Percentiles rank a stretch among this genome's conserved stretches.
Conservation (phyloP, 2,113 vertebrate genomes). For the Corythoichthys haematopterus region DNA sequence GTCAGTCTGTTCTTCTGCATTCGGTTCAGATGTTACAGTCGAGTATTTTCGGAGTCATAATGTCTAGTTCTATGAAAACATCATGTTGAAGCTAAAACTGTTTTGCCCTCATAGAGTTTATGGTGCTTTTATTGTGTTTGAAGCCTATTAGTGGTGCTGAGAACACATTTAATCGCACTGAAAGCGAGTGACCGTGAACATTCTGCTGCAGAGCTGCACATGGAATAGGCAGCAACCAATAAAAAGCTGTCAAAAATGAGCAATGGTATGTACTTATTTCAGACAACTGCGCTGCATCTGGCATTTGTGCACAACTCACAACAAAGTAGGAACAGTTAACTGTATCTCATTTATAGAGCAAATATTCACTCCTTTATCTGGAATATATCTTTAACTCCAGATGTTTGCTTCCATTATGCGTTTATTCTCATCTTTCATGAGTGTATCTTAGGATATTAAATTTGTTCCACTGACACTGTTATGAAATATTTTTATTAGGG, state of each 20-base stretch:
- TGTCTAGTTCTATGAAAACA: conserved; percentile 17
- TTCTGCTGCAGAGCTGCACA: conserved; percentile 7
- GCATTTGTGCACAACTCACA: background rate
- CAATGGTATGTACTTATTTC: background rate
- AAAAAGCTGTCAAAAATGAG: background rate
- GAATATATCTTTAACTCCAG: background rate
- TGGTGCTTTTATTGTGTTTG: conserved; percentile 10
- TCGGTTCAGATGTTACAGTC: conserved; percentile 5
- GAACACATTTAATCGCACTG: conserved; percentile 4
- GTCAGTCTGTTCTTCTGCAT: background rate
- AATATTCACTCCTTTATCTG: background rate
- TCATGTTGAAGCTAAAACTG: background rate
- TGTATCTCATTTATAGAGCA: conserved; percentile 3
- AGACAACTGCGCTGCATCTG: background rate
- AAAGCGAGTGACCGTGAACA: background rate
- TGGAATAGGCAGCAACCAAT: background rate
- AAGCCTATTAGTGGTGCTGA: background rate
- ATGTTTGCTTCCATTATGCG: conserved; percentile 10
- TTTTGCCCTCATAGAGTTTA: background rate
- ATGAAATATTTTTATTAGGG: conserved; percentile 24
- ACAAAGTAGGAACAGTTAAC: background rate
- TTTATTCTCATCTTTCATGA: conserved; percentile 37
- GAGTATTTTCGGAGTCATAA: conserved; percentile 11
- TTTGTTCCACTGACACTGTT: conserved; percentile 21
- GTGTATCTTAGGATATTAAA: conserved; percentile 30